Evolutionary conservation across 2,888 invertebrate genomes (phyloP).

Genomic region (Rhingia campestris): DNA sequence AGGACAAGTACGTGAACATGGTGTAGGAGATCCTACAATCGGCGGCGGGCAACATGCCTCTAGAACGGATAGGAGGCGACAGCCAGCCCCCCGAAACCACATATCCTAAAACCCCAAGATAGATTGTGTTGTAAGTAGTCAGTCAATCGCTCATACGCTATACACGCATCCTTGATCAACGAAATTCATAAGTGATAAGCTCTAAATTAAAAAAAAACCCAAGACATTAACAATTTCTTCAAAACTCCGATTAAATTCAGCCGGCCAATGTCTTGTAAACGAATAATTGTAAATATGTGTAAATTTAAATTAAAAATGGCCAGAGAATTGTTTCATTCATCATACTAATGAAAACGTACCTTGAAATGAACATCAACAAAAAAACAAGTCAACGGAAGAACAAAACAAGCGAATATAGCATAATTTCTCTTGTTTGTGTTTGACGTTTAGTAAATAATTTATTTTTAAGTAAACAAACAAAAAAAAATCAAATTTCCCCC

Average conservation of each 20-base stretch:
- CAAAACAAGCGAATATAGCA: constrained; percentile 41
- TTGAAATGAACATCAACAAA: constrained; percentile 40
- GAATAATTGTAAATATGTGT: constrained; percentile 71
- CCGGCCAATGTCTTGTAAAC: constrained; percentile 36
- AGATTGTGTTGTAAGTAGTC: constrained; percentile 55
- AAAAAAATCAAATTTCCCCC: constrained; percentile 56
- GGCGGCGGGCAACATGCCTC: constrained; percentile 50
- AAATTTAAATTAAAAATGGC: constrained; percentile 66
- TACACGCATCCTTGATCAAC: constrained; percentile 81
- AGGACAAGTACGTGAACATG: constrained; percentile 83
- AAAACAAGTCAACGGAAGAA: constrained; percentile 55
- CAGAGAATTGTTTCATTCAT: constrained; percentile 69
- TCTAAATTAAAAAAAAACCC: constrained; percentile 30
- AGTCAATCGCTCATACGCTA: constrained; percentile 69
- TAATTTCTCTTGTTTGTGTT: constrained; percentile 33
- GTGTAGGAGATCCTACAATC: constrained; percentile 82
- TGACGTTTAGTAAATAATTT: constrained; percentile 42
- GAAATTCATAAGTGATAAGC: constrained; percentile 82
- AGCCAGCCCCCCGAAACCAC: constrained; percentile 59
- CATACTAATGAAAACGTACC: constrained; percentile 69
- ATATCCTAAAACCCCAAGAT: constrained; percentile 63
- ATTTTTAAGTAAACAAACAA: constrained; percentile 41
- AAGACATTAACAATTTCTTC: constrained; percentile 8
- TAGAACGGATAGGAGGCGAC: constrained; percentile 52
- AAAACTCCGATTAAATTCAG: constrained; percentile 7